Evolutionary conservation across 1,140 invertebrate genomes (phyloP), one percentile per base, ranked within the genome.

Genomic region (Mamestra configurata): DNA sequence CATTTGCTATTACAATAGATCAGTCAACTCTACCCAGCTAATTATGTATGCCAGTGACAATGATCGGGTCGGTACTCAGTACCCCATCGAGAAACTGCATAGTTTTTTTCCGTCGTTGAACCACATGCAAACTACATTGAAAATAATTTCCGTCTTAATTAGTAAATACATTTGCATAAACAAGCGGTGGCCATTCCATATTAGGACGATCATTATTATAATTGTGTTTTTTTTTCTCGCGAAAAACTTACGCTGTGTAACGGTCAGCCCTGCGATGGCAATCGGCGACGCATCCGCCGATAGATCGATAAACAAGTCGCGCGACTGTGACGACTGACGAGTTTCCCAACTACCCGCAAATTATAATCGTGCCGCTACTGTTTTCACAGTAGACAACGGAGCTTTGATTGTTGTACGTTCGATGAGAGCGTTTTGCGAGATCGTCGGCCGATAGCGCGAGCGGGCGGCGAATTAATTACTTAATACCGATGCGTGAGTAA

Each of bases 131-230:
- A 90, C 82, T 83, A 87, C 85, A 88, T 90, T 91, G 90, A 89
- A 90, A 90, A 90, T 86, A 85, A 89, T 92, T 93, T 92, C 88
- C 89, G 82, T 93, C 86, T 89, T 94, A 93, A 93, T 94, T 93
- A 93, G 88, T 89, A 81, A 78, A 79, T 77, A 78, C 72, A 94
- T 94, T 93, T 92, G 88, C 93, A 94, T 93, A 94, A 88, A 90
- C 91, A 92, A 91, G 89, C 80, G 77, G 77, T 84, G 76, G 84
- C 78, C 81, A 91, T 90, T 87, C 92, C 92, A 93, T 94, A 93
- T 88, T 91, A 88, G 92, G 92, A 89, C 87, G 88, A 88, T 88
- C 89, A 93, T 93, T 92, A 93, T 92, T 87, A 90, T 93, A 93
- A 93, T 93, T 90, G 88, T 90, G 85, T 71, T 82, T 84, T 88